These are phyloP conservation scores for Nymphalis io DNA, from an alignment of 1,140 invertebrate genomes.

Conservation along the genomic window DNA sequence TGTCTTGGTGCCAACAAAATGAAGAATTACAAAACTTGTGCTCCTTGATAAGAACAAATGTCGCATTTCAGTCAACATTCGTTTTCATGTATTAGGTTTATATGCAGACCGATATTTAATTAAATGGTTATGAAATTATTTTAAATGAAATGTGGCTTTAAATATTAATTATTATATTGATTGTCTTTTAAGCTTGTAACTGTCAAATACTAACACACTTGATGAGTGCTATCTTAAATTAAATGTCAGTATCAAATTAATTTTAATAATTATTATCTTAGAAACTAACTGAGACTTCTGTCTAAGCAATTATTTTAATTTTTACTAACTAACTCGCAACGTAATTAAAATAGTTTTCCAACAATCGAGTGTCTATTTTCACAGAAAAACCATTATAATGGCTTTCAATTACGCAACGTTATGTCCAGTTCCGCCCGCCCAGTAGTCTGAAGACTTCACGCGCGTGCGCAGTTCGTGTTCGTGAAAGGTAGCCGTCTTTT, in stretches of 20 bases:
- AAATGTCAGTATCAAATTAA: too few relatives aligned
- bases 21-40: conserved; percentile 50
- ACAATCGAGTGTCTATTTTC: conserved; percentile 3
- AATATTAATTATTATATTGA: too few relatives aligned
- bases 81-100: not conserved
- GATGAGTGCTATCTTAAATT: too few relatives aligned
- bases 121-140: too few relatives aligned
- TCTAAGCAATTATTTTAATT: too few relatives aligned
- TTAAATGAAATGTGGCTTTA: too few relatives aligned
- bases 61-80: conserved; percentile 21
- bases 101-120: not conserved
- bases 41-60: conserved; percentile 42
- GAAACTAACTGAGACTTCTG: too few relatives aligned
- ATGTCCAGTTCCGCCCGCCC: conserved; percentile 18
- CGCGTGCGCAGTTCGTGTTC: conserved; percentile 27
- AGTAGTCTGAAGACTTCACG: conserved; percentile 32
- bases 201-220: too few relatives aligned
- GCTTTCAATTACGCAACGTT: conserved; percentile 26
- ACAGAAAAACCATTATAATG: conserved; percentile 13
- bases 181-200: too few relatives aligned
- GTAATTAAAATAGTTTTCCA: too few relatives aligned
- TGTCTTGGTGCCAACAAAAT: conserved; percentile 66
- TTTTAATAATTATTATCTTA: too few relatives aligned
- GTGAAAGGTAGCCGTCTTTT: conserved; percentile 4
- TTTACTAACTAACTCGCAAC: too few relatives aligned